These are phyloP conservation scores for Itoplectis maculator DNA, from an alignment of 2,888 invertebrate genomes.

Conservation along the genomic window DNA sequence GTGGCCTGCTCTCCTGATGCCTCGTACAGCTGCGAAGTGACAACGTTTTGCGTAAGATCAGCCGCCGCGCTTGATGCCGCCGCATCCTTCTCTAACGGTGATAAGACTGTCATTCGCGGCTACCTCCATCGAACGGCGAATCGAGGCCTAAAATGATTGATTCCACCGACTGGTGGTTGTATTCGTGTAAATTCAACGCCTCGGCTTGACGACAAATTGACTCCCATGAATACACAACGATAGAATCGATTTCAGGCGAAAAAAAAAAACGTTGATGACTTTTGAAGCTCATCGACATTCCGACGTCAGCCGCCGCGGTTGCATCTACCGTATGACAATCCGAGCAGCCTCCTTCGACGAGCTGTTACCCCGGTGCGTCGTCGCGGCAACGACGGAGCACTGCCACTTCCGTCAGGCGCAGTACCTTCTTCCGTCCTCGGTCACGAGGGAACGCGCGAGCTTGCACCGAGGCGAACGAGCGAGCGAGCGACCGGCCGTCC, in stretches of 20 bases:
- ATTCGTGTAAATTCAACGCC: not conserved
- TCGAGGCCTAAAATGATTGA: too few relatives aligned
- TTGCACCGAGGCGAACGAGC: not conserved
- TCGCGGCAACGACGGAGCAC: slow-evolving; percentile 72
- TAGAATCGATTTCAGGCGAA: not conserved
- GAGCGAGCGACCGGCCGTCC: too few relatives aligned
- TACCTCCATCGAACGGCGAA: not conserved
- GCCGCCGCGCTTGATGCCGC: slow-evolving; percentile 49
- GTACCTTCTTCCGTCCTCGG: slow-evolving; percentile 57
- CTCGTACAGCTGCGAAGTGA: slow-evolving; percentile 59
- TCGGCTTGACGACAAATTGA: not conserved
- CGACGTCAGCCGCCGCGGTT: not conserved
- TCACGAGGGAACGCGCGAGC: slow-evolving; percentile 15
- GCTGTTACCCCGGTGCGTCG: slow-evolving; percentile 69
- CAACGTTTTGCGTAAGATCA: slow-evolving; percentile 63
- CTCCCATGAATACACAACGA: not conserved
- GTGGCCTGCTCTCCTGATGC: slow-evolving; percentile 63
- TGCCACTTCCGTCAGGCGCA: slow-evolving; percentile 74
- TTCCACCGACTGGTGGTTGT: too few relatives aligned
- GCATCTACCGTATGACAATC: slow-evolving; percentile 4
- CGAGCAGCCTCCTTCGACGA: slow-evolving; percentile 46
- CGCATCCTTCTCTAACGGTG: slow-evolving; percentile 42
- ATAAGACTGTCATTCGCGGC: slow-evolving; percentile 60
- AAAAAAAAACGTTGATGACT: slow-evolving; percentile 22
- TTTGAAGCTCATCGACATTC: slow-evolving; percentile 27